These are phyloP conservation scores for Mesocricetus auratus DNA, from an alignment of 2,113 vertebrate genomes.

Conservation along the genomic window DNA sequence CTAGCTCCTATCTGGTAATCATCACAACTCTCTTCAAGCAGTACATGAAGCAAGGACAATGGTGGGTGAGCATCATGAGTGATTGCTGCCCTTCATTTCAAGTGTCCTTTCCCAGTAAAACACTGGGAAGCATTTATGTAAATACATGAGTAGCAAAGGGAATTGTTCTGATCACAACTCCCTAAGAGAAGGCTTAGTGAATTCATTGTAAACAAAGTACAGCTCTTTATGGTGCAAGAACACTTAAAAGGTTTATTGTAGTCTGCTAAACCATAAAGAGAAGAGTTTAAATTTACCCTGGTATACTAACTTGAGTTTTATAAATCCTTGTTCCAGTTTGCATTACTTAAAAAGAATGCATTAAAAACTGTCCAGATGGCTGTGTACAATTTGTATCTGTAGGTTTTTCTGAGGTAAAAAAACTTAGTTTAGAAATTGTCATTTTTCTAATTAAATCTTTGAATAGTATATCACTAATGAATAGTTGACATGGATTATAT, in stretches of 20 bases:
- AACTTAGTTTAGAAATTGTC: not conserved
- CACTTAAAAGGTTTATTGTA: slow-evolving; percentile 17
- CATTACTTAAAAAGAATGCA: not conserved
- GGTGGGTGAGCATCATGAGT: not conserved
- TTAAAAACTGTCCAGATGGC: slow-evolving; percentile 18
- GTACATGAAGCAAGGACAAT: slow-evolving; percentile 44
- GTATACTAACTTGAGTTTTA: slow-evolving; percentile 53
- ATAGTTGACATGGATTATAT: not conserved
- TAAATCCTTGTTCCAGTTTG: slow-evolving; percentile 8
- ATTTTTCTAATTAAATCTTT: slow-evolving; percentile 14
- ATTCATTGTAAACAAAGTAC: slow-evolving; percentile 63
- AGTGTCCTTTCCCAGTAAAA: slow-evolving; percentile 58
- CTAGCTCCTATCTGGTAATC: slow-evolving; percentile 48
- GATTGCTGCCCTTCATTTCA: slow-evolving; percentile 45
- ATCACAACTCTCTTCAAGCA: slow-evolving; percentile 57
- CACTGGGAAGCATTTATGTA: not conserved
- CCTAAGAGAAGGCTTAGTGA: slow-evolving; percentile 36
- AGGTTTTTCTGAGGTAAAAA: slow-evolving; percentile 1
- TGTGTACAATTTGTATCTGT: not conserved
- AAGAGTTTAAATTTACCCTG: slow-evolving; percentile 49
- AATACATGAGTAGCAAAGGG: slow-evolving; percentile 71
- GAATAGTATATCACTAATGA: not conserved
- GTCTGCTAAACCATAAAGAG: slow-evolving; percentile 52
- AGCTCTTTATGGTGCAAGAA: not conserved
- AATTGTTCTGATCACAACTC: slow-evolving; percentile 49